Evolutionary conservation across 2,888 invertebrate species (phyloP).

Genomic region (Tolmerus cingulatus): DNA sequence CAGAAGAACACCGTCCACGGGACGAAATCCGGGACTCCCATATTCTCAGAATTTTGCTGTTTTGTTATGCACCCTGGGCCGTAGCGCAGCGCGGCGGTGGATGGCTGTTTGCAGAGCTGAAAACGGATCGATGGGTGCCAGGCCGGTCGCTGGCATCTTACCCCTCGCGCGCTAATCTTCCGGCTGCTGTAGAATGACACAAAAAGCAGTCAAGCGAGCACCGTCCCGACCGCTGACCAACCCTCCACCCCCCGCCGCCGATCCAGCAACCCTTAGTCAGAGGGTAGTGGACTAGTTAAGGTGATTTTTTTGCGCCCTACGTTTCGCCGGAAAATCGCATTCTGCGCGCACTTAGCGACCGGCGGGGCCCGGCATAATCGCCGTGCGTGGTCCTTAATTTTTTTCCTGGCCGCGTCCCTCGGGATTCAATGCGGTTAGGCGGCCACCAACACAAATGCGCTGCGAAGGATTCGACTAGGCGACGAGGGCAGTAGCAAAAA

Average conservation of each 20-base stretch:
- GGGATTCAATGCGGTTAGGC: neutral
- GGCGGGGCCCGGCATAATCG: neutral
- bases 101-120: neutral
- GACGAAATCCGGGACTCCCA: neutral
- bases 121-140: neutral
- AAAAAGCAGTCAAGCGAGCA: constrained; percentile 36
- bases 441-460: neutral
- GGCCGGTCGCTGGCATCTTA: neutral
- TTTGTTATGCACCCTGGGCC: neutral
- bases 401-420: neutral
- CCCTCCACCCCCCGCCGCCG: neutral
- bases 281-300: neutral
- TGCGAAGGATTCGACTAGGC: neutral
- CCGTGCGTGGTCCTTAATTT: constrained; percentile 37
- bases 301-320: constrained; percentile 12
- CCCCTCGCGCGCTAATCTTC: constrained; percentile 17
- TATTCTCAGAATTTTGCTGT: neutral
- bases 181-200: neutral
- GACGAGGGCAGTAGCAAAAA: neutral
- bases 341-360: constrained; percentile 24
- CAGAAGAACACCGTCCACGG: neutral
- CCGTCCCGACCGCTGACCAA: neutral
- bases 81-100: neutral
- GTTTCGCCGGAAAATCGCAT: constrained; percentile 40
- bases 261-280: neutral